Conservation (phyloP, 2,797 vertebrate species). For the Spheniscus humboldti region DNA sequence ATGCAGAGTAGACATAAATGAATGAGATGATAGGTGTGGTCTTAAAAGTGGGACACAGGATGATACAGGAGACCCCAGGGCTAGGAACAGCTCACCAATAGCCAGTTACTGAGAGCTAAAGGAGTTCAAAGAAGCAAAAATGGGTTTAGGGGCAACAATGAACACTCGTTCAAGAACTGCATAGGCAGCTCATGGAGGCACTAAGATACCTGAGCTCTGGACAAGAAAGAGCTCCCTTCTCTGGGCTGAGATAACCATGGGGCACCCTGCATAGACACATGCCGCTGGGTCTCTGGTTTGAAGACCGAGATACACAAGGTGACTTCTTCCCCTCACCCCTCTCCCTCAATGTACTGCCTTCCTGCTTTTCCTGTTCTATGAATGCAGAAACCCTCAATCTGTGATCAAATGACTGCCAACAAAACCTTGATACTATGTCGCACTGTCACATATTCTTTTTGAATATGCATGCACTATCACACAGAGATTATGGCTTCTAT, state of each 20-base stretch:
- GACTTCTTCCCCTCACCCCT: background rate
- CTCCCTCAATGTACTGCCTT: background rate
- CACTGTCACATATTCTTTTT: background rate
- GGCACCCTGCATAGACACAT: background rate
- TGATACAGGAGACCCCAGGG: background rate
- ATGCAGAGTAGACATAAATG: background rate
- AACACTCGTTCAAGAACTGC: background rate
- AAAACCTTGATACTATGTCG: background rate
- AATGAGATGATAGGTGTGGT: background rate
- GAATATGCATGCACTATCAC: background rate
- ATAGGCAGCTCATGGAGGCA: background rate
- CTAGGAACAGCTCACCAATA: background rate
- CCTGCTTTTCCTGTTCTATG: background rate
- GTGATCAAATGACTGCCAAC: background rate
- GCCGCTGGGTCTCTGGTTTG: background rate
- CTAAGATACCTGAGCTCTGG: background rate
- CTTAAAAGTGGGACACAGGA: background rate
- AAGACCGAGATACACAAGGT: background rate
- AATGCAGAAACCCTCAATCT: background rate
- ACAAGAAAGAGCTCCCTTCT: background rate
- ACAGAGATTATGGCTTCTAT: background rate
- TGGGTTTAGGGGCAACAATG: fast-evolving
- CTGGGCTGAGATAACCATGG: fast-evolving
- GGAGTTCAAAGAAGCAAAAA: background rate
- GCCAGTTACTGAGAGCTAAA: background rate